phyloP scores from a whole-genome alignment of 2,888 invertebrate genomes.

The Nephrotoma guestfalica region DNA sequence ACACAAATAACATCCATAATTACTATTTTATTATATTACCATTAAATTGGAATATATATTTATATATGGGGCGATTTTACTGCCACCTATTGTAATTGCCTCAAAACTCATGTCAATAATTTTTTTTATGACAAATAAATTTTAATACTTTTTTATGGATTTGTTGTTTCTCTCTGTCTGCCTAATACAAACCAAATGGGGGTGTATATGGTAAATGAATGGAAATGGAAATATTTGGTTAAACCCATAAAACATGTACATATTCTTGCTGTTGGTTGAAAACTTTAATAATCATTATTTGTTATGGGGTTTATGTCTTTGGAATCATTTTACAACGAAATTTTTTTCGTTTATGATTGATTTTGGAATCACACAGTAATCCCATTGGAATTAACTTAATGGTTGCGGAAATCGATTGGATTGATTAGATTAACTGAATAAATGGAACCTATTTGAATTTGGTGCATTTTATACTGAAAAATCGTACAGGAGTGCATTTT shows the following conservation, averaged over 20 bases:
- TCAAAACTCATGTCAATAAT: background rate
- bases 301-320: background rate
- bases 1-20: background rate
- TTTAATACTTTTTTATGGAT: background rate
- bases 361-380: too few species aligned
- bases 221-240: background rate
- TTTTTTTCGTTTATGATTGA: background rate
- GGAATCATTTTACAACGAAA: background rate
- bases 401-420: too few species aligned
- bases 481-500: too few species aligned
- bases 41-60: background rate
- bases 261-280: background rate
- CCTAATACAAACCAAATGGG: background rate
- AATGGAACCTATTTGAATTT: too few species aligned
- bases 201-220: background rate
- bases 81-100: slow-evolving; percentile 3
- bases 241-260: background rate
- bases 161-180: background rate
- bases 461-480: too few species aligned
- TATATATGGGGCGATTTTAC: background rate
- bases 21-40: background rate
- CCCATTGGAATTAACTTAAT: too few species aligned
- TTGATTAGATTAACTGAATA: too few species aligned
- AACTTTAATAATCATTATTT: background rate
- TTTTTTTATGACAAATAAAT: background rate